Evolutionary conservation across 1,140 invertebrate species (phyloP).

Genomic region (Dendroctonus ponderosae): DNA sequence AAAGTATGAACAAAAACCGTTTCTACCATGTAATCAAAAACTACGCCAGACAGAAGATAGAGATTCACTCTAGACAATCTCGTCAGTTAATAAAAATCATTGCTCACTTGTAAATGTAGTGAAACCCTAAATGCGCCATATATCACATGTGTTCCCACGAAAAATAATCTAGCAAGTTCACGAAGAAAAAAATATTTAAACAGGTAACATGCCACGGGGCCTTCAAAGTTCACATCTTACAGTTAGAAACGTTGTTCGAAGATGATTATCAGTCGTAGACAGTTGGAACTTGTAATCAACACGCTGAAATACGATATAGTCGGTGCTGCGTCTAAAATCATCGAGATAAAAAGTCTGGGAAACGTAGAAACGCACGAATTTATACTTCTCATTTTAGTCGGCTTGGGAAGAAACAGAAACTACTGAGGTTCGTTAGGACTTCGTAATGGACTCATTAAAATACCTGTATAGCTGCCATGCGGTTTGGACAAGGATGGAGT

Average conservation of each 20-base stretch:
- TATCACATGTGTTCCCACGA: no score
- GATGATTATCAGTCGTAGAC: constrained; percentile 17
- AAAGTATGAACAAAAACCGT: no score
- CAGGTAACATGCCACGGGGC: not conserved
- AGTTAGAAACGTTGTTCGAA: constrained; percentile 8
- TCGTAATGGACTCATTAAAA: constrained; percentile 13
- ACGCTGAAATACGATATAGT: constrained; percentile 11
- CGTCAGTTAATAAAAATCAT: no score
- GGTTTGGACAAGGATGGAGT: no score
- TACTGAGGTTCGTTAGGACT: constrained; percentile 2
- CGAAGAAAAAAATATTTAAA: not conserved
- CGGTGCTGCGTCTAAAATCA: constrained; percentile 4
- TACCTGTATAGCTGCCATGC: not conserved
- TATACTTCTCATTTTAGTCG: constrained; percentile 7
- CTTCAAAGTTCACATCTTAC: constrained; percentile 7
- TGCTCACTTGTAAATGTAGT: no score
- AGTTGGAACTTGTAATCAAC: constrained; percentile 8
- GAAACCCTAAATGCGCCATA: not conserved
- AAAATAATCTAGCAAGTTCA: not conserved
- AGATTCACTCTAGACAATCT: no score
- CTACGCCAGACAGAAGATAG: no score
- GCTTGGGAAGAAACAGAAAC: constrained; percentile 8
- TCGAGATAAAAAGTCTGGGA: constrained; percentile 15
- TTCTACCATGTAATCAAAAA: no score
- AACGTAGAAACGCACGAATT: constrained; percentile 8